Evolutionary conservation across 2,888 invertebrate species (phyloP).

Genomic region (Bibio marci): DNA sequence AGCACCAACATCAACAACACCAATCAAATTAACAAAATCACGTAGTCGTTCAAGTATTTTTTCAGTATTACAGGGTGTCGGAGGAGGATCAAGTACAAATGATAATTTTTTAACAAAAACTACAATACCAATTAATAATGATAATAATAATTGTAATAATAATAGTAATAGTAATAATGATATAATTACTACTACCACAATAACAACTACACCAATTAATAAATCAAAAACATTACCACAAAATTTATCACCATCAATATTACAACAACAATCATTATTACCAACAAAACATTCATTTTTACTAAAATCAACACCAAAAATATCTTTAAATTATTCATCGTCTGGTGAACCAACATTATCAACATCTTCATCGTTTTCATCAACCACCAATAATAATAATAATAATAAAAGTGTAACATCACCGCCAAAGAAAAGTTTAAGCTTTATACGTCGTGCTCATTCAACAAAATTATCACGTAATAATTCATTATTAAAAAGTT

Average conservation of each 20-base stretch:
- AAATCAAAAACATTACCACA: constrained; percentile 46
- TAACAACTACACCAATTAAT: constrained; percentile 19
- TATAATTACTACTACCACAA: constrained; percentile 7
- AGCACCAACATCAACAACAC: constrained; percentile 27
- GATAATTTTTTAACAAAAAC: constrained; percentile 23
- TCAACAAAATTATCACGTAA: constrained; percentile 55
- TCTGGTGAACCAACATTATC: constrained; percentile 26
- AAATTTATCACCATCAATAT: constrained; percentile 30
- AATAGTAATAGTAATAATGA: constrained; percentile 1
- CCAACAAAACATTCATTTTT: constrained; percentile 29
- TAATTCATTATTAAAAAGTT: constrained; percentile 41
- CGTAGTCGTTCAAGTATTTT: constrained; percentile 32
- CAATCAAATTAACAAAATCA: constrained; percentile 30
- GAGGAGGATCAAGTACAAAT: constrained; percentile 30
- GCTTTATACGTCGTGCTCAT: constrained; percentile 51
- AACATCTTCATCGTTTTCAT: constrained; percentile 25
- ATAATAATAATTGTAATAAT: constrained; percentile 5
- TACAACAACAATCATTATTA: constrained; percentile 19
- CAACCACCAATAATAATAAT: constrained; percentile 25
- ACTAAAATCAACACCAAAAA: constrained; percentile 24
- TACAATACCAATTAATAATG: constrained; percentile 24
- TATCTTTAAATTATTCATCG: constrained; percentile 13
- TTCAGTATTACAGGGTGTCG: constrained; percentile 29
- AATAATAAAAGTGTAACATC: too few relatives aligned
- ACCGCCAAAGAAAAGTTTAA: constrained; percentile 35